These are phyloP conservation scores for Ochlodes sylvanus DNA, from an alignment of 2,888 invertebrate species.

Conservation along the genomic window DNA sequence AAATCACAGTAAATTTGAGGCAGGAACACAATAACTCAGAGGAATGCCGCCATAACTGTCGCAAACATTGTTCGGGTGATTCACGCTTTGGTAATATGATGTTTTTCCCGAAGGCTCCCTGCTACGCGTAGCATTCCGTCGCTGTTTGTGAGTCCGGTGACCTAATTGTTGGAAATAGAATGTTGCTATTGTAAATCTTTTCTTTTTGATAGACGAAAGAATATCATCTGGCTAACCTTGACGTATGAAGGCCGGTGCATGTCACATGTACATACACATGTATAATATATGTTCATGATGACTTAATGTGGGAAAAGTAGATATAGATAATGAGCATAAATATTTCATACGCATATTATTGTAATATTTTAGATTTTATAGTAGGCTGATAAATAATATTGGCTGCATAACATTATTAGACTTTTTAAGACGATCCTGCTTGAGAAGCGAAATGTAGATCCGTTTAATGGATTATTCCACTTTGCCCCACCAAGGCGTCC, in stretches of 20 bases:
- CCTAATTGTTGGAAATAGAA: constrained; percentile 34
- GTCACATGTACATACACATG: no score
- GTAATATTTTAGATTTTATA: no score
- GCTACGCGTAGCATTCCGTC: constrained; percentile 25
- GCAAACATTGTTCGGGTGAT: constrained; percentile 78
- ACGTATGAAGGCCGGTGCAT: not conserved
- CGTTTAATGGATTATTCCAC: no score
- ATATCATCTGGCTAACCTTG: not conserved
- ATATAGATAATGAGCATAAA: no score
- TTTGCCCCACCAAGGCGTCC: no score
- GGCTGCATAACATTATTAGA: no score
- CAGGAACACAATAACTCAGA: constrained; percentile 77
- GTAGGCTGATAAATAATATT: no score
- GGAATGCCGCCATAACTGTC: constrained; percentile 78
- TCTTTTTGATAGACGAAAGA: constrained; percentile 3
- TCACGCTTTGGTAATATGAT: constrained; percentile 74
- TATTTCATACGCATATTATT: no score
- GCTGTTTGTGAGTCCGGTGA: constrained; percentile 25
- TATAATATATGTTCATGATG: no score
- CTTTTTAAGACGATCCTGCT: no score
- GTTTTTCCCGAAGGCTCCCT: constrained; percentile 56
- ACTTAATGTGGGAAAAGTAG: no score
- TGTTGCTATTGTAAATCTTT: not conserved
- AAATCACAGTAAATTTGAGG: constrained; percentile 78
- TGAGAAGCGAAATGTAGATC: no score